phyloP scores from a whole-genome alignment of 2,888 invertebrate genomes.

The Scaptomyza parva region DNA sequence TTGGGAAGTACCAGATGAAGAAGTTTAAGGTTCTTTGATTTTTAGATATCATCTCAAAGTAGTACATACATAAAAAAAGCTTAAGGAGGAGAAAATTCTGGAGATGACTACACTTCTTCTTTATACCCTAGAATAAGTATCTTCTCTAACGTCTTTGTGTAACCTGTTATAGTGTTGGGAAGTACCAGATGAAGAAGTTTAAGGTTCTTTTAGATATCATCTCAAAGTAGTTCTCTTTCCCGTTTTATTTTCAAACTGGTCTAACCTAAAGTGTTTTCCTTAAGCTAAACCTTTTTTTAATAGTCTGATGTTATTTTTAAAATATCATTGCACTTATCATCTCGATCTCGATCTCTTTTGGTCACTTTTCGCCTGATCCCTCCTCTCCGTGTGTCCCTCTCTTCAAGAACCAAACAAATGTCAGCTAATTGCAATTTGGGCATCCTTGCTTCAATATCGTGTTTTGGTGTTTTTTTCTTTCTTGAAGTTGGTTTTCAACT shows the following conservation, averaged over 20 bases:
- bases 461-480: constrained; percentile 8
- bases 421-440: constrained; percentile 51
- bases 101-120: not conserved
- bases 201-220: too few relatives aligned
- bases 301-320: not conserved
- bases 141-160: too few relatives aligned
- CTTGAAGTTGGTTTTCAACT: constrained; percentile 50
- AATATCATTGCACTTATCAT: constrained; percentile 15
- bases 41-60: not conserved
- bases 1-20: too few relatives aligned
- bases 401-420: constrained; percentile 48
- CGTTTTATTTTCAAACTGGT: not conserved
- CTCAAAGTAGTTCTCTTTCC: not conserved
- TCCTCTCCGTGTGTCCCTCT: not conserved
- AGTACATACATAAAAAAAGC: constrained; percentile 10
- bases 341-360: constrained; percentile 25
- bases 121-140: not conserved
- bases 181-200: too few relatives aligned
- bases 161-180: too few relatives aligned
- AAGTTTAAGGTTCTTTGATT: too few relatives aligned
- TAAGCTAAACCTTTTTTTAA: not conserved
- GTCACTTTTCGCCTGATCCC: constrained; percentile 16
- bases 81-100: not conserved
- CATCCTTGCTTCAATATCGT: constrained; percentile 49
- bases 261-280: not conserved